Evolutionary conservation across 1,140 invertebrate species (phyloP).

Genomic region (Mercenaria mercenaria): DNA sequence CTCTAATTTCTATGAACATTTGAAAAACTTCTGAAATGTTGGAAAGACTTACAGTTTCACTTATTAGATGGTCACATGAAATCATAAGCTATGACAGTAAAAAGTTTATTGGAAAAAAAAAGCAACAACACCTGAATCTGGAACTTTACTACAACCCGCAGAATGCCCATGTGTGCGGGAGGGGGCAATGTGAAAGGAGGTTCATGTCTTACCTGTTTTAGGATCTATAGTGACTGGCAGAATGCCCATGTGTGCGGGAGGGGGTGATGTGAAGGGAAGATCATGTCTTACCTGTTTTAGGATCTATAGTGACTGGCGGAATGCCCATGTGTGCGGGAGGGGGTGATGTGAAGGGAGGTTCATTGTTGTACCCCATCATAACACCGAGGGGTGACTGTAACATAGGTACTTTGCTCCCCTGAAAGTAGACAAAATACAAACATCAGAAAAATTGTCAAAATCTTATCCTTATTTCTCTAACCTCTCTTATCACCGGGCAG

Average conservation of each 20-base stretch:
- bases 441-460: too few species aligned
- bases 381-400: constrained; percentile 88
- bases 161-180: constrained; percentile 98
- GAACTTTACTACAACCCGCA: constrained; percentile 93
- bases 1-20: too few species aligned
- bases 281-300: constrained; percentile 91
- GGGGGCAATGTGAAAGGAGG: constrained; percentile 93
- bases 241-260: constrained; percentile 98
- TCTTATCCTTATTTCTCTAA: constrained; percentile 27
- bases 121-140: constrained; percentile 88
- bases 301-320: constrained; percentile 93
- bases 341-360: constrained; percentile 92
- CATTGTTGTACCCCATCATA: constrained; percentile 95
- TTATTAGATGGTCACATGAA: too few species aligned
- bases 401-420: constrained; percentile 96
- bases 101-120: too few species aligned
- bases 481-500: too few species aligned
- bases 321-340: constrained; percentile 99
- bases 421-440: constrained; percentile 88
- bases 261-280: constrained; percentile 92
- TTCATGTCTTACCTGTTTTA: constrained; percentile 90
- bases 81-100: too few species aligned
- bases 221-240: constrained; percentile 93
- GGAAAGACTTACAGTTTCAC: too few species aligned
- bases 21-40: too few species aligned